Conservation (phyloP, 2,888 invertebrate genomes). For the Creontiades dilutus region DNA sequence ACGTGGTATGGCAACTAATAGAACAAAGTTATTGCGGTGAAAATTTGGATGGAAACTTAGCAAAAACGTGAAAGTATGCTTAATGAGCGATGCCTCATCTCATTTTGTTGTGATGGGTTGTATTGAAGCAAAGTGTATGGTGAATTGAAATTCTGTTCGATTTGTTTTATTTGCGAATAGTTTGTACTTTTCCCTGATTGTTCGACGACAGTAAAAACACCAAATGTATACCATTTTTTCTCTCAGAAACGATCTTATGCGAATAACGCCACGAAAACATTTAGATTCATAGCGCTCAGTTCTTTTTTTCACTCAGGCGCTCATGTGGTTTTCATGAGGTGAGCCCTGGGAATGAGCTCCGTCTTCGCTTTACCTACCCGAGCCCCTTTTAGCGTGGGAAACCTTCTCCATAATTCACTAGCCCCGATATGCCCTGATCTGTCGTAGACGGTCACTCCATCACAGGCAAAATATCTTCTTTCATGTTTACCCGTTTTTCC, state of each 20-base stretch:
- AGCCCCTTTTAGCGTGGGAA: background rate
- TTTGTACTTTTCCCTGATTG: too few relatives aligned
- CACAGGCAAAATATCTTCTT: conserved; percentile 5
- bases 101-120: too few relatives aligned
- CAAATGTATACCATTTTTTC: background rate
- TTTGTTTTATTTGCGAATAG: too few relatives aligned
- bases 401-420: conserved; percentile 18
- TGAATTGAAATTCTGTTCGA: too few relatives aligned
- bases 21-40: too few relatives aligned
- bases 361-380: conserved; percentile 10
- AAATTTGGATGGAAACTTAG: too few relatives aligned
- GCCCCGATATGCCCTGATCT: conserved; percentile 19
- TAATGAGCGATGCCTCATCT: too few relatives aligned
- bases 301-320: conserved; percentile 22
- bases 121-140: too few relatives aligned
- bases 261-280: background rate
- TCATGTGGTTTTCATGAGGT: conserved; percentile 13
- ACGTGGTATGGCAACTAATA: too few relatives aligned
- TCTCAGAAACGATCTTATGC: background rate
- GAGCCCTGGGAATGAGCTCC: conserved; percentile 15
- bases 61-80: too few relatives aligned
- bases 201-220: too few relatives aligned
- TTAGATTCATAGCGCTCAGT: conserved; percentile 21
- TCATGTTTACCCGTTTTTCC: background rate
- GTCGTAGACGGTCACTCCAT: conserved; percentile 11